Percentiles rank a stretch among this genome's conserved stretches.
Conservation (phyloP, 2,113 vertebrate genomes). For the Antechinus flavipes region DNA sequence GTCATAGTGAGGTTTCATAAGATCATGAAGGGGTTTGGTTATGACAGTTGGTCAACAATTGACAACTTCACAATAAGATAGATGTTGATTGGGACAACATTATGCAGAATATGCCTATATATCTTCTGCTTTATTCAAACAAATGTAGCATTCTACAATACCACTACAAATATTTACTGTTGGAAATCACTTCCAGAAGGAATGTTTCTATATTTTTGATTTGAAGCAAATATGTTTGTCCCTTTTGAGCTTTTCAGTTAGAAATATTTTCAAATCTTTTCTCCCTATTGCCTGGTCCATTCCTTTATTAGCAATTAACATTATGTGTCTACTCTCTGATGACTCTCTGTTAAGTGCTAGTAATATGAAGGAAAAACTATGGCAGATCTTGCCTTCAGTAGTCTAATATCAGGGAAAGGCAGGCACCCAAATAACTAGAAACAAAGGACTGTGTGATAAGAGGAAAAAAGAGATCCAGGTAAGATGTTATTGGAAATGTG, state of each 20-base stretch:
- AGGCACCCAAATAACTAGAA: too few relatives aligned
- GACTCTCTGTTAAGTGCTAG: not conserved
- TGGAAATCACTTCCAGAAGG: conserved; percentile 27
- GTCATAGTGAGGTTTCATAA: not conserved
- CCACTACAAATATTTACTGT: conserved; percentile 63
- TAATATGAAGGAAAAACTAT: not conserved
- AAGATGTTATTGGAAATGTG: not conserved
- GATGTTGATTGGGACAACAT: not conserved
- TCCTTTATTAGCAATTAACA: not conserved
- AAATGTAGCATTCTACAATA: conserved; percentile 22
- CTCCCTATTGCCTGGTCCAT: not conserved
- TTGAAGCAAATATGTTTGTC: conserved; percentile 31
- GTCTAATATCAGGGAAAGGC: not conserved
- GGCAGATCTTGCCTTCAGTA: not conserved
- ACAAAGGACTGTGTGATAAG: not conserved
- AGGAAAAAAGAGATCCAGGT: not conserved
- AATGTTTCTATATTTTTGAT: conserved; percentile 53
- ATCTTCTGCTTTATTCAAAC: conserved; percentile 3
- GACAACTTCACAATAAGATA: not conserved
- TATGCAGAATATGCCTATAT: not conserved
- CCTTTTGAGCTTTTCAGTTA: conserved; percentile 27
- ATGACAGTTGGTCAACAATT: too few relatives aligned
- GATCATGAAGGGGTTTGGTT: not conserved
- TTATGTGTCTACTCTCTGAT: not conserved
- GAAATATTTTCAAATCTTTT: conserved; percentile 46